Percentiles rank a stretch among this genome's conserved stretches.
Evolutionary conservation across 1,140 invertebrate genomes (phyloP).

Genomic region (Euschistus heros): DNA sequence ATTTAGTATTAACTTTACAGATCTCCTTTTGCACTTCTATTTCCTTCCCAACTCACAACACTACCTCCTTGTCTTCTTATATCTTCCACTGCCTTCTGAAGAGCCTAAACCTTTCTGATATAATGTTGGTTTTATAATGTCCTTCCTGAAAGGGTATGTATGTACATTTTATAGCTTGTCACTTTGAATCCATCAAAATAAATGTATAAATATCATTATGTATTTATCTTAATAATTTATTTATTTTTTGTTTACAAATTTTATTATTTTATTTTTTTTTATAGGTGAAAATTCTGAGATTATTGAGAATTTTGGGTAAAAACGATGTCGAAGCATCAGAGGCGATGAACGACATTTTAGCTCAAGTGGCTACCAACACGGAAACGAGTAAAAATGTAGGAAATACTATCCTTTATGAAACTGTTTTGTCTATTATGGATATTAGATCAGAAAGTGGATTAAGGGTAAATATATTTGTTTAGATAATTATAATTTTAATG

Average conservation of each 20-base stretch:
- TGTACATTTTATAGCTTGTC: no score
- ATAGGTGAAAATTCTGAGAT: constrained; percentile 89
- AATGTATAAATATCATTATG: no score
- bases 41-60: no score
- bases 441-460: constrained; percentile 92
- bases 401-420: constrained; percentile 95
- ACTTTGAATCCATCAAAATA: no score
- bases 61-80: no score
- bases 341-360: constrained; percentile 99
- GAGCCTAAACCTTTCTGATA: no score
- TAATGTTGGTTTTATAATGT: no score
- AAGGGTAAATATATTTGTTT: constrained; percentile 44
- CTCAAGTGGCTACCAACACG: constrained; percentile 96
- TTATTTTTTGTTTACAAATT: constrained; percentile 22
- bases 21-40: no score
- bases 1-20: no score
- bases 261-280: constrained; percentile 19
- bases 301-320: constrained; percentile 86
- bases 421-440: constrained; percentile 96
- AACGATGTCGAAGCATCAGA: constrained; percentile 95
- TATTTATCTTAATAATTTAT: background rate
- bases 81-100: no score
- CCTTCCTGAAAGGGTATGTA: no score
- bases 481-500: no score
- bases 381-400: constrained; percentile 98